These are phyloP conservation scores for Electrona antarctica DNA, from an alignment of 2,113 vertebrate genomes.

Conservation along the genomic window DNA sequence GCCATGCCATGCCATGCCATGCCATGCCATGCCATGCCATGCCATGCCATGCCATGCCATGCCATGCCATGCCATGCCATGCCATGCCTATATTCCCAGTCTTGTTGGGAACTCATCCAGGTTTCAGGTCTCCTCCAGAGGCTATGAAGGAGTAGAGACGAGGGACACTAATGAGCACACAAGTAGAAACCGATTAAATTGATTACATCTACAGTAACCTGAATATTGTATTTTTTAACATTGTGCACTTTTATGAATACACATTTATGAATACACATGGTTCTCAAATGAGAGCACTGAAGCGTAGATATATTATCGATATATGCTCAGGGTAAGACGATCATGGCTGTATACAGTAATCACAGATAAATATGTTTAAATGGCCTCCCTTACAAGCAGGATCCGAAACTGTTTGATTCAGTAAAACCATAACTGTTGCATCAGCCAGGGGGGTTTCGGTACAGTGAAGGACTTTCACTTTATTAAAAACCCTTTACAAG, in stretches of 20 bases:
- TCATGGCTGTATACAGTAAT: too few species aligned
- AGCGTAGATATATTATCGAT: too few species aligned
- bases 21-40: too few species aligned
- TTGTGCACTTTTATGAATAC: not conserved
- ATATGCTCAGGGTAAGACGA: too few species aligned
- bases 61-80: not conserved
- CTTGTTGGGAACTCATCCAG: constrained; percentile 29
- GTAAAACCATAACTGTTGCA: constrained; percentile 11
- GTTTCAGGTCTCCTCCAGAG: constrained; percentile 12
- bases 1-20: too few species aligned
- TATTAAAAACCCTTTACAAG: constrained; percentile 5
- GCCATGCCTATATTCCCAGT: constrained; percentile 44
- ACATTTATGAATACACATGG: not conserved
- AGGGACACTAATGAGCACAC: not conserved
- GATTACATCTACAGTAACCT: too few species aligned
- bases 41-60: too few species aligned
- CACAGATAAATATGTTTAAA: too few species aligned
- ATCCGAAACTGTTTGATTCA: not conserved
- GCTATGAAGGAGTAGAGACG: not conserved
- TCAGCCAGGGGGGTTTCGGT: not conserved
- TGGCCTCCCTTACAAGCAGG: not conserved
- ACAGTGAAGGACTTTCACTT: not conserved
- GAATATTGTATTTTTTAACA: too few species aligned
- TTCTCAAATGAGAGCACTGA: too few species aligned
- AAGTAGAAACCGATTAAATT: not conserved